A percentile compares a stretch with the other conserved stretches of the same genome.
phyloP scores from a whole-genome alignment of 2,113 vertebrate species.

The Urocolius indicus region DNA sequence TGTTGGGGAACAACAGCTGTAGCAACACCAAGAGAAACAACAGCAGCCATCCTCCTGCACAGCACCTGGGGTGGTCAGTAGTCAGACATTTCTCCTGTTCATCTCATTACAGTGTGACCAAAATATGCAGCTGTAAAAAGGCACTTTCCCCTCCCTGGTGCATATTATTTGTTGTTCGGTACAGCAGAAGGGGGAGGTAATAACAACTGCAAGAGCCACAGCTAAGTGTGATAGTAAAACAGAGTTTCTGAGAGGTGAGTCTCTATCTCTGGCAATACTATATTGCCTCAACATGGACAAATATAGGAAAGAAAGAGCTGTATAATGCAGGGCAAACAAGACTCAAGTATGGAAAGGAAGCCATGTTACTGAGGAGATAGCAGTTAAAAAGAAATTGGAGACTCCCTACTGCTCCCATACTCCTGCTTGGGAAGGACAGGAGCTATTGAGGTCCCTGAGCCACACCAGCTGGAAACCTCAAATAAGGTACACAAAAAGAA shows the following conservation, averaged over 20 bases:
- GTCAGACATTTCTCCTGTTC: background rate
- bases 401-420: background rate
- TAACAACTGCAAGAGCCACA: background rate
- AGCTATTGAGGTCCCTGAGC: background rate
- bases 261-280: background rate
- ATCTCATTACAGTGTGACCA: background rate
- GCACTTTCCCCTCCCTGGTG: background rate
- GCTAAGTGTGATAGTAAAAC: background rate
- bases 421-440: background rate
- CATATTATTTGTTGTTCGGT: background rate
- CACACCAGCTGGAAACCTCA: background rate
- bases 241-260: background rate
- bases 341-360: background rate
- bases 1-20: conserved; percentile 3
- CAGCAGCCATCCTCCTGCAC: background rate
- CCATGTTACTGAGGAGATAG: background rate
- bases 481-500: background rate
- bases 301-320: background rate
- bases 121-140: background rate
- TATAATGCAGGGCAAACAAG: background rate
- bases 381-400: background rate
- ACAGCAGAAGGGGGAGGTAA: background rate
- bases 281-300: background rate
- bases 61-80: conserved; percentile 6
- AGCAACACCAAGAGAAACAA: conserved; percentile 27